A percentile compares a stretch with the other conserved stretches of the same genome.
phyloP scores from a whole-genome alignment of 1,140 invertebrate species.

The Prorops nasuta region DNA sequence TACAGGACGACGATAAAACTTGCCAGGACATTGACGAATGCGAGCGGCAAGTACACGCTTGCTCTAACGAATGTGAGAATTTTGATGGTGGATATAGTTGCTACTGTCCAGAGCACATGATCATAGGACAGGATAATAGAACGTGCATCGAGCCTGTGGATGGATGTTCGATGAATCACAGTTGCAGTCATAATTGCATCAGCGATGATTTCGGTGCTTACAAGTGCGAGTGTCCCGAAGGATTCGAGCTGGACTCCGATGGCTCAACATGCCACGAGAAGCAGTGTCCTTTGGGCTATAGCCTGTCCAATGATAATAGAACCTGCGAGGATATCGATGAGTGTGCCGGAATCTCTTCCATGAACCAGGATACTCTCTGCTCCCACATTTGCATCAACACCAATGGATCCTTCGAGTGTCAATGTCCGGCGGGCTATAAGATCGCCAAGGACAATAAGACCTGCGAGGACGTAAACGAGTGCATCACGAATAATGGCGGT shows the following conservation, averaged over 20 bases:
- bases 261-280: constrained; percentile 59
- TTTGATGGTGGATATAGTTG: constrained; percentile 60
- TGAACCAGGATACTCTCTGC: constrained; percentile 50
- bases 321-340: constrained; percentile 59
- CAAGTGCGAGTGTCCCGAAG: constrained; percentile 54
- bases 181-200: constrained; percentile 55
- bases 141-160: constrained; percentile 66
- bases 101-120: constrained; percentile 59
- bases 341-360: constrained; percentile 42
- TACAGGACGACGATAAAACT: constrained; percentile 32
- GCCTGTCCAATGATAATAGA: constrained; percentile 40
- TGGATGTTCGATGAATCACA: constrained; percentile 61
- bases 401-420: constrained; percentile 64
- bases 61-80: constrained; percentile 53
- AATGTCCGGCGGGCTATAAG: constrained; percentile 61
- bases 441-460: constrained; percentile 49
- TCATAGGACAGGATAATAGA: constrained; percentile 47
- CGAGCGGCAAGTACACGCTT: constrained; percentile 47
- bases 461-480: constrained; percentile 65
- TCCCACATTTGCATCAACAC: constrained; percentile 65
- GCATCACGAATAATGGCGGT: constrained; percentile 54
- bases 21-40: constrained; percentile 71
- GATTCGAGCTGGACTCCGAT: constrained; percentile 32
- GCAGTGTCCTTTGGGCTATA: constrained; percentile 66
- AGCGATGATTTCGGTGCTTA: constrained; percentile 56